Conservation (phyloP, 2,113 vertebrate species). For the Ariopsis seemanni region DNA sequence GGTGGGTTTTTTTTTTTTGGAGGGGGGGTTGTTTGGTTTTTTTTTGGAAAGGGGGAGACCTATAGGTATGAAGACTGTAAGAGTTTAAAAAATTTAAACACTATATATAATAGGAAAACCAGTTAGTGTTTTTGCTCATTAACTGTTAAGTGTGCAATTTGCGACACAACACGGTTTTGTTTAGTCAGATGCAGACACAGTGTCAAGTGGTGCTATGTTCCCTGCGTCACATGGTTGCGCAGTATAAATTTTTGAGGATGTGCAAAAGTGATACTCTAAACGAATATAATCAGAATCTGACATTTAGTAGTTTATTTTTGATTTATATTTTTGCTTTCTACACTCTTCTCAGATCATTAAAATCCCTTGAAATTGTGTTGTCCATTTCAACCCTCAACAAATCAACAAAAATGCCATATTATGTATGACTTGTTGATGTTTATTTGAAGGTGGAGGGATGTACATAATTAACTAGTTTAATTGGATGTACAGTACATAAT, state of each 20-base stretch:
- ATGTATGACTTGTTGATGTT: background rate
- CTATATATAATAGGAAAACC: too few relatives aligned
- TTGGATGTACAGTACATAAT: background rate
- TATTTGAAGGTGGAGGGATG: background rate
- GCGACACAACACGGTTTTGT: background rate
- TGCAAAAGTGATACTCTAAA: background rate
- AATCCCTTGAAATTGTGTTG: background rate
- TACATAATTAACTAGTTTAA: background rate
- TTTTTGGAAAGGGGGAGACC: too few relatives aligned
- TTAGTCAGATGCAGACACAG: too few relatives aligned
- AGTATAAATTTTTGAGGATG: background rate
- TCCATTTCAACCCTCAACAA: background rate
- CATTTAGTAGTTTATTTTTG: background rate
- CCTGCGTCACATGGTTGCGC: too few relatives aligned
- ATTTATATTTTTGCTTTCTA: background rate
- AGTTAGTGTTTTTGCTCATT: background rate
- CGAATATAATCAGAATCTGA: background rate
- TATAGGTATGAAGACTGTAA: too few relatives aligned
- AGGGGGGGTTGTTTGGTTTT: accelerated
- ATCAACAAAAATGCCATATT: background rate
- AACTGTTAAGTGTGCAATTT: background rate
- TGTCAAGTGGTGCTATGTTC: too few relatives aligned
- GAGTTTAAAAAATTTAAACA: background rate
- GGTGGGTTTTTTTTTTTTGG: too few relatives aligned
- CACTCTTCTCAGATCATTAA: background rate